Evolutionary conservation across 92 coral and sea anemone genomes (phyloP), one percentile per base, ranked within the genome.

Genomic region (Epizoanthus rinbou): DNA sequence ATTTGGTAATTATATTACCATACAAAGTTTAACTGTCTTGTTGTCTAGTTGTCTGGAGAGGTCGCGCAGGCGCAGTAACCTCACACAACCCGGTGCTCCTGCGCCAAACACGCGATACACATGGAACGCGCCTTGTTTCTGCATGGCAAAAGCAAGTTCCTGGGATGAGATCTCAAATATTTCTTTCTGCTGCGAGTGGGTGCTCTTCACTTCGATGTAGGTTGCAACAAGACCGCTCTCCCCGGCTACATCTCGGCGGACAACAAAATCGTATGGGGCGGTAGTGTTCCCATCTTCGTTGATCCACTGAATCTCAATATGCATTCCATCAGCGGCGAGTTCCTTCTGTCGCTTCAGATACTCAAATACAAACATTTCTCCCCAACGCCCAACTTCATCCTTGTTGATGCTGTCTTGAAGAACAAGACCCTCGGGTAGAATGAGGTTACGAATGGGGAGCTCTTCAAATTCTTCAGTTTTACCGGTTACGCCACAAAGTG

Each of bases 31-130:
- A 5, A 92, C 94, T 9, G 90, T 88, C 58, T 95, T 95, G 62
- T 60, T 89, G 31, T 95, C 97, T 43, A 95, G 85, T 53, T 89
- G 91, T 19, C 63, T 60, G 6, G 98, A 93, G 59, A 95, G 86
- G 75, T 95, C 83, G 39, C 78, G 80, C 23, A 89, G 78, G 52
- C 98, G 89, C 43, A 78, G 86, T 67, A 95, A 81, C 37, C 93
- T 94, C 5, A 91, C 58, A 45, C 57, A 24, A 22, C 69, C 24
- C 3, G 85, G 88, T 57, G 75, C 80, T n/a, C 97, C 93, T n/a
- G 97, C 93, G 43, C 93, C 93, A 71, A 86, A 95, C 33, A 95
- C 95, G 41, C 98, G 98, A 70, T 92, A 95, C 66, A 95, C 80
- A 59, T 95, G 97, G 73, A 90, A 84, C 1, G 86, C 89, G 18